phyloP scores from a whole-genome alignment of 1,140 invertebrate species.

The Drosophila sturtevanti region DNA sequence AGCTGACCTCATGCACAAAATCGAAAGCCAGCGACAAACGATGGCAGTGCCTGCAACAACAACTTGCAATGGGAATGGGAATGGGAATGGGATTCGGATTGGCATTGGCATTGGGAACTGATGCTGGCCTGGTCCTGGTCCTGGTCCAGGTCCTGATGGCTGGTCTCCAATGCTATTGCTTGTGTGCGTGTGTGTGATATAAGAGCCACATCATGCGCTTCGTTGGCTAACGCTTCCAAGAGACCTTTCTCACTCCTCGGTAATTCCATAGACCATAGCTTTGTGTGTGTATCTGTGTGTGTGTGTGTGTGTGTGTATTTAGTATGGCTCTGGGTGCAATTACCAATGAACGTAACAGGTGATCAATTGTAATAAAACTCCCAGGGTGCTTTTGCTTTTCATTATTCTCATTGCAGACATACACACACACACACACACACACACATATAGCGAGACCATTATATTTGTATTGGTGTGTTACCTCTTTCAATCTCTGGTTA shows the following conservation, averaged over 20 bases:
- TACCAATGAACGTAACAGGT: conserved; percentile 83
- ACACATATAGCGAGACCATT: not conserved
- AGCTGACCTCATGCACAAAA: conserved; percentile 74
- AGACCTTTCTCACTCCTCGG: conserved; percentile 15
- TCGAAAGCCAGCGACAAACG: conserved; percentile 60
- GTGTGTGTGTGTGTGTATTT: conserved; percentile 57
- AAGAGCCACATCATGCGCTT: conserved; percentile 42
- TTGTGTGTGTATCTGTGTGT: conserved; percentile 29
- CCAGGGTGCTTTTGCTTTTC: conserved; percentile 82
- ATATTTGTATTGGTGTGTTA: conserved; percentile 25
- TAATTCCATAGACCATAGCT: conserved; percentile 11
- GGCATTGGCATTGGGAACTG: conserved; percentile 13
- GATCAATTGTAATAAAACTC: conserved; percentile 83
- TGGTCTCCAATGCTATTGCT: too few relatives aligned
- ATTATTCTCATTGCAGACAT: conserved; percentile 75
- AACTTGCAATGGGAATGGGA: not conserved
- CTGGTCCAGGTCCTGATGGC: not conserved
- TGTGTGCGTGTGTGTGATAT: not conserved
- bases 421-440: conserved; percentile 29
- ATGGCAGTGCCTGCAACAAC: conserved; percentile 42
- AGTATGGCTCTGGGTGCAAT: conserved; percentile 82
- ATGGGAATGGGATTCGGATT: conserved; percentile 19
- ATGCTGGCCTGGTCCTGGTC: not conserved
- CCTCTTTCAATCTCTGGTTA: conserved; percentile 36
- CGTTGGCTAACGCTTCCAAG: conserved; percentile 19